Base-by-base conservation (phyloP, 2,113 vertebrate genomes). In the Antigone vipio region DNA sequence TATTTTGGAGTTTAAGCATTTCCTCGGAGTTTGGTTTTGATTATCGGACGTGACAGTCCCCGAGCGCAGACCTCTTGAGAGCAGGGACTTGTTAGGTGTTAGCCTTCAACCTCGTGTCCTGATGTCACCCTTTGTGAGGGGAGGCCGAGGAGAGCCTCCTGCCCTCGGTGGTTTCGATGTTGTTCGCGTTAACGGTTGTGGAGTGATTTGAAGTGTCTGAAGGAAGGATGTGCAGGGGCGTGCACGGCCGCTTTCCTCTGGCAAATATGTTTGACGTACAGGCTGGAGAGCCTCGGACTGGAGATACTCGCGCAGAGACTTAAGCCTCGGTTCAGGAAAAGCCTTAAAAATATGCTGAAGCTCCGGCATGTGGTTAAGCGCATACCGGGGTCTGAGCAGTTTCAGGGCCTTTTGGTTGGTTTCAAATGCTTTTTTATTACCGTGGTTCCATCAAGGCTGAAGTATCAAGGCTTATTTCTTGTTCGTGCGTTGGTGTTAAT, bases 91-190 rank as follows among this genome's bases (percentile, higher is more conserved):
- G 18, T 47, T 27, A 26, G 29, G 11, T 6, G 10, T 38, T 29
- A 26, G 13, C 38, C 32, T 74, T 32, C 4, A 11, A 17, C 42
- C 50, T 34, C 5, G 17, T 17, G 47, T 56, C 50, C 45, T 30
- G 6, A 13, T 58, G 21, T 58, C n/a, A 9, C 11, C 42, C 26
- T 19, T 42, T 6, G 12, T 9, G 34, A 26, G 40, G 23, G 64
- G 72, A 58, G 52, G 23, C 77, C 64, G 64, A 2, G 18, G 38
- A 38, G 38, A 26, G 44, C 30, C 50, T 20, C 64, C 34, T 47
- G 0, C 58, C 20, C 21, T 47, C 0, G 1, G 52, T 59, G 44
- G 19, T 30, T 40, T 26, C 15, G 52, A 34, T 23, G 2, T 59
- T n/a, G 23, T 15, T 27, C 23, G 15, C 19, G 1, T 47, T 40